A percentile compares a stretch with the other conserved stretches of the same genome.
Evolutionary conservation across 2,113 vertebrate genomes (phyloP).

Genomic region (Pteruthius melanotis): DNA sequence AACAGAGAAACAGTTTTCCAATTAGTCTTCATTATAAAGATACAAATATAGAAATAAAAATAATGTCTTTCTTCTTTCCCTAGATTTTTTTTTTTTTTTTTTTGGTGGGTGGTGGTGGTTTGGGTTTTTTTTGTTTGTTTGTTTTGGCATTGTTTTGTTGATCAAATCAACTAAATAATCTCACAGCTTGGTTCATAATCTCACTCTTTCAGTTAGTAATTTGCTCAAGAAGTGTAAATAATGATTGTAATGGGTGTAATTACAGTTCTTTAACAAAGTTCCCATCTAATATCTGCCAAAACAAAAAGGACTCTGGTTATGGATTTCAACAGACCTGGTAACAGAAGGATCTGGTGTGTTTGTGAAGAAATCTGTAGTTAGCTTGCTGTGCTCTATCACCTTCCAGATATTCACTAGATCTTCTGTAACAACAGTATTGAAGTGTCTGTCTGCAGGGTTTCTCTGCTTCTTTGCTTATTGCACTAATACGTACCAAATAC

Average conservation of each 20-base stretch:
- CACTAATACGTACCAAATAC: neutral
- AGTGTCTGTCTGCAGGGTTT: neutral
- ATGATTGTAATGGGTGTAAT: neutral
- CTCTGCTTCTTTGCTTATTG: neutral
- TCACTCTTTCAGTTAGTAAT: neutral
- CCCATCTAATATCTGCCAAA: neutral
- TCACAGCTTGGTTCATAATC: neutral
- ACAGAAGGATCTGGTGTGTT: neutral
- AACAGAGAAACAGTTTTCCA: neutral
- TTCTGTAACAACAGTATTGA: neutral
- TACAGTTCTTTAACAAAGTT: neutral
- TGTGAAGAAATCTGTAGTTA: neutral
- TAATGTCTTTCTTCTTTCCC: rapidly evolving
- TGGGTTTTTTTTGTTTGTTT: neutral
- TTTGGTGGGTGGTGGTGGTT: too few relatives aligned
- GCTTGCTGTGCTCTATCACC: neutral
- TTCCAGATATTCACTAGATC: neutral
- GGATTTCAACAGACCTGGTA: neutral
- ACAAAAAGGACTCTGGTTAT: neutral
- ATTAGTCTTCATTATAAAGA: neutral
- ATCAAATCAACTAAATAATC: neutral
- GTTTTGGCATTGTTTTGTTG: neutral
- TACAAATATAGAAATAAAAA: neutral
- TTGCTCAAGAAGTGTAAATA: neutral
- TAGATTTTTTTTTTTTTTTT: neutral